Conservation (phyloP, 1,140 invertebrate species). For the Drosophila neocordata region DNA sequence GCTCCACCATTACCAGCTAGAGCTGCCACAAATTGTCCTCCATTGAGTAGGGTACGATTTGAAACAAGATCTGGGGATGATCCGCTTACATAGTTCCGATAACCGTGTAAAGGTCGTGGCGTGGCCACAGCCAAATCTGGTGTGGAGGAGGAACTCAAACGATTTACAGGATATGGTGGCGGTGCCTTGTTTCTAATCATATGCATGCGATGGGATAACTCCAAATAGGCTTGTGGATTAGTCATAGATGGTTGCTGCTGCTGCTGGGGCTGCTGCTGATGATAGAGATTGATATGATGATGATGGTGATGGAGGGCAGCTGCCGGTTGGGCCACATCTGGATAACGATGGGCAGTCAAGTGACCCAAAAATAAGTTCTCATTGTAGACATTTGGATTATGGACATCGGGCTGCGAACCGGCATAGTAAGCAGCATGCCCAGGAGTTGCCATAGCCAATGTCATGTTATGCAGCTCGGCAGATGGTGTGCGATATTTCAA, state of each 20-base stretch:
- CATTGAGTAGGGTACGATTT: conserved; percentile 85
- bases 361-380: conserved; percentile 68
- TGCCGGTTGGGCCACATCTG: conserved; percentile 86
- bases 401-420: conserved; percentile 77
- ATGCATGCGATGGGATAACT: conserved; percentile 83
- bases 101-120: conserved; percentile 83
- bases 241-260: conserved; percentile 42
- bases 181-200: conserved; percentile 91
- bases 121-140: conserved; percentile 90
- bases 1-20: conserved; percentile 31
- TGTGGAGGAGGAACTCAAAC: conserved; percentile 90
- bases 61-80: conserved; percentile 91
- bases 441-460: conserved; percentile 49
- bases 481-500: conserved; percentile 87
- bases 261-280: conserved; percentile 63
- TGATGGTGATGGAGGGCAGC: conserved; percentile 66
- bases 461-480: conserved; percentile 77
- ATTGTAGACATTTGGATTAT: conserved; percentile 64
- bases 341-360: conserved; percentile 80
- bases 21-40: conserved; percentile 55
- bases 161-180: conserved; percentile 90
- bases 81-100: conserved; percentile 87
- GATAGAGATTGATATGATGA: conserved; percentile 71
- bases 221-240: conserved; percentile 64
- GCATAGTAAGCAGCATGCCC: conserved; percentile 69